These are phyloP conservation scores for Microcebus griseorufus DNA, from an alignment of 2,113 vertebrate genomes.

Conservation along the genomic window DNA sequence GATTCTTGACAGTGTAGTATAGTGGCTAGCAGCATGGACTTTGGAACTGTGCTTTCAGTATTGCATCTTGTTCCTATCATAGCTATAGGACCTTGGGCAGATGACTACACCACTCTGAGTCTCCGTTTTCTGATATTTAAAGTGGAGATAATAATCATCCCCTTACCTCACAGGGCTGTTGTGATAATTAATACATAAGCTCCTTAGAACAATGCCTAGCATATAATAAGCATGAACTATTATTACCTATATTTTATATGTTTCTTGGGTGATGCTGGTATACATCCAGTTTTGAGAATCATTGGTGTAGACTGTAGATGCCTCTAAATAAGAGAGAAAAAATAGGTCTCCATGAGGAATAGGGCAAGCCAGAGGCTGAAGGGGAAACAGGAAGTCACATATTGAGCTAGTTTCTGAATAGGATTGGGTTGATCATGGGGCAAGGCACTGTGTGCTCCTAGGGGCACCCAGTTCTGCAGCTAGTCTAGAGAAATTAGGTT, in stretches of 20 bases:
- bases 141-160: background rate
- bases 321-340: background rate
- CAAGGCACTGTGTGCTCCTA: background rate
- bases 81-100: background rate
- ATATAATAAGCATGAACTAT: background rate
- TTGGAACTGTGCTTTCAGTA: background rate
- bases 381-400: background rate
- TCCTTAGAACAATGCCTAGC: background rate
- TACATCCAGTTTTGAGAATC: background rate
- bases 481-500: background rate
- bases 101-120: background rate
- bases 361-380: background rate
- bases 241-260: background rate
- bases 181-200: background rate
- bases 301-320: background rate
- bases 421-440: background rate
- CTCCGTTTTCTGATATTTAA: slow-evolving; percentile 1
- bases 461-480: background rate
- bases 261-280: background rate
- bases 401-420: background rate
- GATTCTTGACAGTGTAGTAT: background rate
- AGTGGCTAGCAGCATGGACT: background rate
- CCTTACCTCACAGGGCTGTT: background rate
- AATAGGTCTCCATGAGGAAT: background rate
- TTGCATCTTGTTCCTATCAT: background rate